These are phyloP conservation scores for Coracopsis vasa DNA, from an alignment of 2,113 vertebrate genomes.

Conservation along the genomic window DNA sequence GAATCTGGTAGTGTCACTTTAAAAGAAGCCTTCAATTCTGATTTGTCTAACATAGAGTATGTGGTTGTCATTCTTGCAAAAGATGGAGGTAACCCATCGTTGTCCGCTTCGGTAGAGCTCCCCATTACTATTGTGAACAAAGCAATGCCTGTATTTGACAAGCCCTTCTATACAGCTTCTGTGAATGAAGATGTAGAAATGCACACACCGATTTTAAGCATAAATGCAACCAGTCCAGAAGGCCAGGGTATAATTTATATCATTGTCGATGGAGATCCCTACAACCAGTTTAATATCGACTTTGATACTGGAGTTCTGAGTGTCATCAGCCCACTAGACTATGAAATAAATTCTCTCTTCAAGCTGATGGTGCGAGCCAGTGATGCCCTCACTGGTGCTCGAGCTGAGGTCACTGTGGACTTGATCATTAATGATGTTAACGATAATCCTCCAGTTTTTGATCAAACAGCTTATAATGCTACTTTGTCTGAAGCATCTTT, in stretches of 20 bases:
- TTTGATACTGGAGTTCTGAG: conserved; percentile 96
- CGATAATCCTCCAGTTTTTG: conserved; percentile 90
- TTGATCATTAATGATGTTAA: conserved; percentile 89
- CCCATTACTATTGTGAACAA: conserved; percentile 96
- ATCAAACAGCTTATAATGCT: conserved; percentile 83
- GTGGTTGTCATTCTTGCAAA: conserved; percentile 85
- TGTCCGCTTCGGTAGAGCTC: conserved; percentile 86
- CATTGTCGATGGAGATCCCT: conserved; percentile 89
- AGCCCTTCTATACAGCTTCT: conserved; percentile 88
- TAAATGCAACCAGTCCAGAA: conserved; percentile 95
- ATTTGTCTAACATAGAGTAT: conserved; percentile 93
- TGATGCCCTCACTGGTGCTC: conserved; percentile 90
- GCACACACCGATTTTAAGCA: conserved; percentile 88
- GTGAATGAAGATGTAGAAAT: conserved; percentile 89
- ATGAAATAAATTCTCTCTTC: conserved; percentile 83
- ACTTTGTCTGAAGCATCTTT: conserved; percentile 90
- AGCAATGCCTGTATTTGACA: conserved; percentile 97
- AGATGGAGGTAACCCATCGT: conserved; percentile 86
- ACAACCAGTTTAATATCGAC: conserved; percentile 91
- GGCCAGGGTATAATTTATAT: conserved; percentile 96
- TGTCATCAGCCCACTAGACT: conserved; percentile 88
- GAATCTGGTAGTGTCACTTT: conserved; percentile 84
- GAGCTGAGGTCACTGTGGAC: conserved; percentile 91
- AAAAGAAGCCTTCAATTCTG: conserved; percentile 90
- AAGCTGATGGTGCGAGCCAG: conserved; percentile 90